Conservation (phyloP, 2,888 invertebrate genomes). For the Chalcosyrphus nemorum region DNA sequence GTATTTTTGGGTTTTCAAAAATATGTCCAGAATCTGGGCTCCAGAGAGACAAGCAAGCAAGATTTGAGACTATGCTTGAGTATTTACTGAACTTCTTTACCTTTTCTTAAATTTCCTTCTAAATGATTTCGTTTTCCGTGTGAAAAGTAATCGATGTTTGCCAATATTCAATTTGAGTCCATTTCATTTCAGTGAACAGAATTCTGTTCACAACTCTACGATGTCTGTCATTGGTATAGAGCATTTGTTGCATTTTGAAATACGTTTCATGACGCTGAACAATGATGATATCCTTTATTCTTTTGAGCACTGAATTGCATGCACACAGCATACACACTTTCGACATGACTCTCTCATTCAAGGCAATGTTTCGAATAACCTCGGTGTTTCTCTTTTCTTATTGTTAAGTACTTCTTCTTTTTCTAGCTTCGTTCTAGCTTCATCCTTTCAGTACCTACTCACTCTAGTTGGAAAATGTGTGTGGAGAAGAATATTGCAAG, state of each 20-base stretch:
- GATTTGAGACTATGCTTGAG: no score
- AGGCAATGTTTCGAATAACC: slow-evolving; percentile 34
- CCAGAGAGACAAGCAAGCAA: no score
- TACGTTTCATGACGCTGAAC: slow-evolving; percentile 49
- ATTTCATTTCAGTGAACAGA: slow-evolving; percentile 50
- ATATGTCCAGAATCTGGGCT: no score
- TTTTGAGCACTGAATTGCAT: slow-evolving; percentile 67
- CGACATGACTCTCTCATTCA: background rate
- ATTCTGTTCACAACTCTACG: background rate
- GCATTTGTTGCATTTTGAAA: slow-evolving; percentile 46
- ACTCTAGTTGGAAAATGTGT: background rate
- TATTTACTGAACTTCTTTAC: no score
- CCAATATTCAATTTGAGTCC: slow-evolving; percentile 53
- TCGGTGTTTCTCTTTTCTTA: slow-evolving; percentile 36
- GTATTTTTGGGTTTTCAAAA: no score
- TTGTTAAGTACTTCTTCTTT: slow-evolving; percentile 45
- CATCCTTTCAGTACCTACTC: background rate
- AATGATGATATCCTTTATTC: slow-evolving; percentile 63
- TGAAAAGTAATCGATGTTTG: slow-evolving; percentile 47
- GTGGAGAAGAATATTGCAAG: slow-evolving; percentile 43
- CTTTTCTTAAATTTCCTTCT: background rate
- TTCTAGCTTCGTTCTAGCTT: slow-evolving; percentile 1
- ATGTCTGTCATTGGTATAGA: background rate
- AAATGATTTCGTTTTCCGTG: slow-evolving; percentile 32
- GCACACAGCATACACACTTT: slow-evolving; percentile 42